These are phyloP conservation scores for Turdus rufiventris DNA, from an alignment of 2,113 vertebrate species.

Conservation along the genomic window DNA sequence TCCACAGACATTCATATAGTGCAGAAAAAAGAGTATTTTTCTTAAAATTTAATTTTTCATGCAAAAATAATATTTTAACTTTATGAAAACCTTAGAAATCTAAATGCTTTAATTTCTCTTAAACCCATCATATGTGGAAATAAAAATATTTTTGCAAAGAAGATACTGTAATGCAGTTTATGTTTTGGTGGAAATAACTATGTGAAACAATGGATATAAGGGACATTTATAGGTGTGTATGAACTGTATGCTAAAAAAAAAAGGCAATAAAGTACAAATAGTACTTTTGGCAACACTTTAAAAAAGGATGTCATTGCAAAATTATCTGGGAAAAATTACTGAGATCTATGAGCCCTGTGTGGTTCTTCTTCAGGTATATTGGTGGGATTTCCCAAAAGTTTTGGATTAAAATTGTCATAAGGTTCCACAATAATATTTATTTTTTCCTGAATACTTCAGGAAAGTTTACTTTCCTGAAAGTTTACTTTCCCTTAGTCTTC, in stretches of 20 bases:
- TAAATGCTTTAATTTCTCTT: not conserved
- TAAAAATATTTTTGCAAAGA: not conserved
- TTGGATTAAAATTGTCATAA: not conserved
- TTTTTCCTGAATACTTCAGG: not conserved
- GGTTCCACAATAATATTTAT: not conserved
- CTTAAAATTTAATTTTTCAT: not conserved
- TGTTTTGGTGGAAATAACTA: not conserved
- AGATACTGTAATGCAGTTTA: not conserved
- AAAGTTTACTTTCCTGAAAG: too few relatives aligned
- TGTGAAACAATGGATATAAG: not conserved
- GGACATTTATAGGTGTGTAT: not conserved
- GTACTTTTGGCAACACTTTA: not conserved
- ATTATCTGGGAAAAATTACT: not conserved
- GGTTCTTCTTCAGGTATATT: not conserved
- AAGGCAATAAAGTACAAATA: not conserved
- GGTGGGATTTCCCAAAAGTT: not conserved
- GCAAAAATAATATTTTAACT: not conserved
- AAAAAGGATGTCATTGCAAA: not conserved
- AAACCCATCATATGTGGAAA: not conserved
- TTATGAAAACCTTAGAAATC: not conserved
- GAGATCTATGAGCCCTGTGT: not conserved
- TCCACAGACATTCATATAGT: not conserved
- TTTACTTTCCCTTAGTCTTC: not conserved
- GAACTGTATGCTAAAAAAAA: not conserved
- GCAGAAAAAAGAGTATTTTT: not conserved